phyloP scores from a whole-genome alignment of 2,888 invertebrate species.

The Epinotia brunnichana region DNA sequence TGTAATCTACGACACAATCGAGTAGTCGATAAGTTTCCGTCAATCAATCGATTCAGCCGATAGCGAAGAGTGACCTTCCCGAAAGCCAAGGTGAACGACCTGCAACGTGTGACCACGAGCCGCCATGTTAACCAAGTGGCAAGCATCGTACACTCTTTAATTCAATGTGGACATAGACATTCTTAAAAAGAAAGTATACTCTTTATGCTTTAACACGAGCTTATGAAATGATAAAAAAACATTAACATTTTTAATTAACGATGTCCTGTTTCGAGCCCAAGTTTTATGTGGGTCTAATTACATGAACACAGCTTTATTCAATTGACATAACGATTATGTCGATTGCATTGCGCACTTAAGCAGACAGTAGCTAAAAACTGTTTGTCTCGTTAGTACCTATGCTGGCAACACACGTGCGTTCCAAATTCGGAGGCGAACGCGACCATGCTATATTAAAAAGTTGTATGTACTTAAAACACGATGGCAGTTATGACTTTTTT shows the following conservation, averaged over 20 bases:
- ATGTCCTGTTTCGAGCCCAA: constrained; percentile 30
- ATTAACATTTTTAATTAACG: constrained; percentile 38
- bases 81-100: constrained; percentile 46
- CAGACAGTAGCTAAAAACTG: constrained; percentile 33
- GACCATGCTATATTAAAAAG: constrained; percentile 17
- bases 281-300: constrained; percentile 13
- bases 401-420: constrained; percentile 53
- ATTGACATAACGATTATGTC: constrained; percentile 36
- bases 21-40: constrained; percentile 41
- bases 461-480: constrained; percentile 3
- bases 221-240: constrained; percentile 36
- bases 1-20: constrained; percentile 42
- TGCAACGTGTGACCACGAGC: constrained; percentile 27
- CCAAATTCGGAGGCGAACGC: constrained; percentile 59
- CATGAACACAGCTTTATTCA: constrained; percentile 35
- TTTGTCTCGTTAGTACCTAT: constrained; percentile 57
- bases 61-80: constrained; percentile 45
- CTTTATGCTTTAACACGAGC: constrained; percentile 1
- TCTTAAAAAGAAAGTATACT: constrained; percentile 39
- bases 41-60: constrained; percentile 41
- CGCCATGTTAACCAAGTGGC: constrained; percentile 29
- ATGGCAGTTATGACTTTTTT: constrained; percentile 11
- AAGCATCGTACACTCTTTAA: constrained; percentile 28
- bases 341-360: constrained; percentile 24
- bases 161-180: constrained; percentile 28